Conservation (phyloP, 2,888 invertebrate genomes). For the Esperia sulphurella region DNA sequence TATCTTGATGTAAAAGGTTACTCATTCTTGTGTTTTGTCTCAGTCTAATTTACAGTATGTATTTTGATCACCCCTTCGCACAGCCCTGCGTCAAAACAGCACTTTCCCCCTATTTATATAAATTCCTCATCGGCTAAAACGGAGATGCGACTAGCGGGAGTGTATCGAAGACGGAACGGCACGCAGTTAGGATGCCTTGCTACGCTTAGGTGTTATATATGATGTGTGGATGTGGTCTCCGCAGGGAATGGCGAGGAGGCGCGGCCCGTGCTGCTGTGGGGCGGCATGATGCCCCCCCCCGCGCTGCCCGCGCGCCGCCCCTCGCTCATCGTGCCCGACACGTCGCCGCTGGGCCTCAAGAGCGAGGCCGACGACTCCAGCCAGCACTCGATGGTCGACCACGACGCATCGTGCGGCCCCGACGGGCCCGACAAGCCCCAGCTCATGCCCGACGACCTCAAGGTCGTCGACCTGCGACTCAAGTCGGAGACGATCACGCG, state of each 20-base stretch:
- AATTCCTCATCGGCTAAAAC: slow-evolving; percentile 3
- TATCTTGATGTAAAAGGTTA: too few relatives aligned
- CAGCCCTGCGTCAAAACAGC: neutral
- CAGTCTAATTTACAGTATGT: too few relatives aligned
- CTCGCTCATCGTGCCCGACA: slow-evolving; percentile 79
- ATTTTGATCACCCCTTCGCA: neutral
- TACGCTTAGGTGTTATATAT: slow-evolving; percentile 7
- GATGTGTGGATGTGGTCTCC: slow-evolving; percentile 5
- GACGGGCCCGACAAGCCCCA: slow-evolving; percentile 25
- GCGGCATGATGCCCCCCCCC: slow-evolving; percentile 78
- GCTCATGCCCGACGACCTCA: slow-evolving; percentile 55
- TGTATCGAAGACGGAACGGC: slow-evolving; percentile 4
- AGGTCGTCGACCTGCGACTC: slow-evolving; percentile 84
- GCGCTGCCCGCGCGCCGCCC: slow-evolving; percentile 84
- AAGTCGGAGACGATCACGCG: slow-evolving; percentile 78
- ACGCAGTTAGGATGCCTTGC: slow-evolving; percentile 5
- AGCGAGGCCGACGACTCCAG: slow-evolving; percentile 84
- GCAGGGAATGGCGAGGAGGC: slow-evolving; percentile 50
- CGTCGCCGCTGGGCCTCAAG: slow-evolving; percentile 80
- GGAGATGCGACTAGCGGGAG: slow-evolving; percentile 6
- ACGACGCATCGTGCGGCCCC: slow-evolving; percentile 47
- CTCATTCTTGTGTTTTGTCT: too few relatives aligned
- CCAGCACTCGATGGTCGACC: slow-evolving; percentile 78
- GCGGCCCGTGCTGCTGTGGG: slow-evolving; percentile 49
- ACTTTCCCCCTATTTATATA: neutral